Base-by-base conservation (phyloP, 2,888 invertebrate species). In the Oscheius myriophilus region DNA sequence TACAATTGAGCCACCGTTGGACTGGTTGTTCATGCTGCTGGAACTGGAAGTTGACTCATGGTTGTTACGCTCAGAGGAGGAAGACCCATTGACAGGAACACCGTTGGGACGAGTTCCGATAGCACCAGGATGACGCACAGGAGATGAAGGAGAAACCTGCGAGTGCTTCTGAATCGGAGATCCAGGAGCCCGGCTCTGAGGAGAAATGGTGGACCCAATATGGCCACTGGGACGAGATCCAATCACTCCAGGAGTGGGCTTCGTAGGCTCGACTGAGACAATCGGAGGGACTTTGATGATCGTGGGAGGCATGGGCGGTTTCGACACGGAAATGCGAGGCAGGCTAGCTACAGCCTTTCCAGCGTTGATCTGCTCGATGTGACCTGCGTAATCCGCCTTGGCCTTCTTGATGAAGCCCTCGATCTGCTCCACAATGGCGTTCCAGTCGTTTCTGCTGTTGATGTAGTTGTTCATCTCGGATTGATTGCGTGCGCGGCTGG, bases 301-400 rank as follows among this genome's bases (percentile, higher is more conserved):
- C 41, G 82, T 79, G 49, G 84, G 81, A 1, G 65, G 52, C 14
- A 18, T 23, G 23, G 84, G 84, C 12, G 84, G 84, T 62, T 78
- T 77, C 7, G 83, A 75, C 12, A 84, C 76, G 14, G 71, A 62
- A 51, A 86, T 71, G 33, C 71, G 70, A 7, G 82, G 79, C 52
- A 84, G 72, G 21, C 71, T 66, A 12, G 77, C 67, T 45, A 85
- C 71, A 11, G 71, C 67, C 68, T 84, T 84, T 49, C 84, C 84
- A 23, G 33, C 55, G 43, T 73, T 75, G 49, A 84, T 71, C 45
- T 72, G 49, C 21, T 81, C 77, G 18, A 84, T 80, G 54, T 83
- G 79, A 3, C 42, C 61, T 18, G 58, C 33, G 55, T 76, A 76
- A 16, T 84, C 82, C 9, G 52, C 70, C 61, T 77, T 79, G 25